Conservation (phyloP, 2,797 vertebrate genomes). For the Pempheris klunzingeri region DNA sequence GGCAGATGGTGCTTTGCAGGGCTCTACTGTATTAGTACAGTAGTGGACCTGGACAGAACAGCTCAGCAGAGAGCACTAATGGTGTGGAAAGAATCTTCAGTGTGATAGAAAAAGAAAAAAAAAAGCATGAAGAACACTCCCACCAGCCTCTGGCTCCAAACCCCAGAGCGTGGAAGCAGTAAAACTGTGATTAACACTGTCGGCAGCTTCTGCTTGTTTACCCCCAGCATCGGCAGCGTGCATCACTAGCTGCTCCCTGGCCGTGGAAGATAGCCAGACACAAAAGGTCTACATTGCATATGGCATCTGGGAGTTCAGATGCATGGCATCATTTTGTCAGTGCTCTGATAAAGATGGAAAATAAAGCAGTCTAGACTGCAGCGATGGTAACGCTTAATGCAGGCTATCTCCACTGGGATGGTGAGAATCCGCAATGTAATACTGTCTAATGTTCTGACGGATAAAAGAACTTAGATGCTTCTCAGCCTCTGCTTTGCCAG, state of each 20-base stretch:
- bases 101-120: slow-evolving; percentile 33
- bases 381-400: slow-evolving; percentile 3
- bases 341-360: slow-evolving; percentile 34
- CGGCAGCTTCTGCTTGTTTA: slow-evolving; percentile 61
- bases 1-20: slow-evolving; percentile 61
- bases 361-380: slow-evolving; percentile 21
- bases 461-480: slow-evolving; percentile 17
- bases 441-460: slow-evolving; percentile 9
- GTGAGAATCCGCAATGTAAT: slow-evolving; percentile 11
- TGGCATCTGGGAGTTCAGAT: slow-evolving; percentile 25
- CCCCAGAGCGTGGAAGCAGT: slow-evolving; percentile 52
- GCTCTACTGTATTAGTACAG: slow-evolving; percentile 68
- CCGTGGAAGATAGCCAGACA: slow-evolving; percentile 42
- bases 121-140: slow-evolving; percentile 42
- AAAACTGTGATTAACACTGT: slow-evolving; percentile 67
- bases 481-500: slow-evolving; percentile 6
- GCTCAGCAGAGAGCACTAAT: slow-evolving; percentile 83
- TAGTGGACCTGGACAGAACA: slow-evolving; percentile 67
- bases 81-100: slow-evolving; percentile 77
- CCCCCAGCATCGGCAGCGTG: slow-evolving; percentile 25
- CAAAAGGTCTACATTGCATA: slow-evolving; percentile 38
- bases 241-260: slow-evolving; percentile 36
- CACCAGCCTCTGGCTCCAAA: slow-evolving; percentile 39
- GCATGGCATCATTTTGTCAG: slow-evolving; percentile 27
- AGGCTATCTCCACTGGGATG: background rate